Percentiles rank a stretch among this genome's conserved stretches.
phyloP scores from a whole-genome alignment of 2,797 vertebrate species.

The Microctenopoma steveboyesi region DNA sequence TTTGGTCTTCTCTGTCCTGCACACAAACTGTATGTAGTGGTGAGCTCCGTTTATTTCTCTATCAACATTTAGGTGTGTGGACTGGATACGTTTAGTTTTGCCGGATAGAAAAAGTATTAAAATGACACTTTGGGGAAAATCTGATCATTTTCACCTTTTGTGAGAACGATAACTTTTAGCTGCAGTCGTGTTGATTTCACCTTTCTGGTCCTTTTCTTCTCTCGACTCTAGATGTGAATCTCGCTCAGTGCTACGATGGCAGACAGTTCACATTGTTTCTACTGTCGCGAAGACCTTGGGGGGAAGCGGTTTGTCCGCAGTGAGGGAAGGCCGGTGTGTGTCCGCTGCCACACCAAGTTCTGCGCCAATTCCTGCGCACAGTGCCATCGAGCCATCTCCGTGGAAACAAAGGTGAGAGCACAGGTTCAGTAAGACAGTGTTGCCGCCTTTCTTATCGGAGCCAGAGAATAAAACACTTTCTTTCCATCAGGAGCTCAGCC shows the following conservation, averaged over 20 bases:
- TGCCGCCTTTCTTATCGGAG: rapidly evolving
- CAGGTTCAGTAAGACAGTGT: neutral
- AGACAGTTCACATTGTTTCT: conserved; percentile 90
- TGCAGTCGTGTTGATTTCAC: neutral
- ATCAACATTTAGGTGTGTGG: too few species aligned
- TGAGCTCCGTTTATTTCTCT: too few species aligned
- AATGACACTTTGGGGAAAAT: too few species aligned
- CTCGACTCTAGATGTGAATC: conserved; percentile 16
- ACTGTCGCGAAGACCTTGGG: conserved; percentile 90
- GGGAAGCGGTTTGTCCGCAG: conserved; percentile 94
- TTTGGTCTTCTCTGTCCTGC: too few species aligned
- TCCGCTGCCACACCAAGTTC: conserved; percentile 95
- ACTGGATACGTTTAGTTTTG: neutral
- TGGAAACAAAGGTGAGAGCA: conserved; percentile 87
- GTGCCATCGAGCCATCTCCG: conserved; percentile 92
- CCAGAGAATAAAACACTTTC: neutral
- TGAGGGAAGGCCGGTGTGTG: conserved; percentile 90
- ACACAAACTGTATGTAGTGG: too few species aligned
- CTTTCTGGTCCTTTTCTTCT: neutral
- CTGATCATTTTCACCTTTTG: too few species aligned
- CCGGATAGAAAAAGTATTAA: neutral
- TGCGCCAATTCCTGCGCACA: conserved; percentile 93
- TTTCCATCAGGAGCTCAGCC: conserved; percentile 90
- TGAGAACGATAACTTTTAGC: neutral
- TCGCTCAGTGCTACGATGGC: conserved; percentile 84